Conservation (phyloP, 2,888 invertebrate genomes). For the Oegoconia quadripuncta region DNA sequence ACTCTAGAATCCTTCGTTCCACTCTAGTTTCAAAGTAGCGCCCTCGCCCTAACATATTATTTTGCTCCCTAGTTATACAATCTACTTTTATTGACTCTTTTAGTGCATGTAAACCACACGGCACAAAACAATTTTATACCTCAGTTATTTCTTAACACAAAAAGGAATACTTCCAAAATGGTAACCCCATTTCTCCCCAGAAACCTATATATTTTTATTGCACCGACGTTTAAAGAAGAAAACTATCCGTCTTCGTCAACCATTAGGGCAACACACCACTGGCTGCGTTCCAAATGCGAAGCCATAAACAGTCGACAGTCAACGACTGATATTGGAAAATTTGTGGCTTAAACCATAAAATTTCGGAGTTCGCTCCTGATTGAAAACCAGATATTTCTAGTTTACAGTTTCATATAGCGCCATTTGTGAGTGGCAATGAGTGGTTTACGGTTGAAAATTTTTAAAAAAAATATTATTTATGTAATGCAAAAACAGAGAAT, state of each 20-base stretch:
- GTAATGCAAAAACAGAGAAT: not conserved
- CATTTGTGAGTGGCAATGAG: not conserved
- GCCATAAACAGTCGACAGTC: slow-evolving; percentile 17
- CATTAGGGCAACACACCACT: slow-evolving; percentile 44
- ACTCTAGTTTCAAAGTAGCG: too few relatives aligned
- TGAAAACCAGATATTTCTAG: slow-evolving; percentile 10
- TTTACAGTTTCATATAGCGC: slow-evolving; percentile 10
- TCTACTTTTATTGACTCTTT: too few relatives aligned
- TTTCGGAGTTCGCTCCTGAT: slow-evolving; percentile 6
- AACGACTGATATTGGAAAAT: slow-evolving; percentile 10
- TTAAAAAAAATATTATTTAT: not conserved
- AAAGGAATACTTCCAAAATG: not conserved
- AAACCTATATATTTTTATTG: not conserved
- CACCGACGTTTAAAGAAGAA: slow-evolving; percentile 5
- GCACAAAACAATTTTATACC: too few relatives aligned
- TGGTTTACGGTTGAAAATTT: slow-evolving; percentile 3
- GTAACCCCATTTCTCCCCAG: not conserved
- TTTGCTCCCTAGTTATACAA: too few relatives aligned
- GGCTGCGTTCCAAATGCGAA: slow-evolving; percentile 43
- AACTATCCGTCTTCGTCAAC: slow-evolving; percentile 25
- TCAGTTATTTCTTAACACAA: not conserved
- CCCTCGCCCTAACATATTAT: too few relatives aligned
- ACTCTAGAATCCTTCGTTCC: too few relatives aligned
- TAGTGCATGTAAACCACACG: too few relatives aligned
- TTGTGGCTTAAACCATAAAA: slow-evolving; percentile 13